Evolutionary conservation across 2,888 invertebrate species (phyloP).

Genomic region (Eupithecia vulgata): DNA sequence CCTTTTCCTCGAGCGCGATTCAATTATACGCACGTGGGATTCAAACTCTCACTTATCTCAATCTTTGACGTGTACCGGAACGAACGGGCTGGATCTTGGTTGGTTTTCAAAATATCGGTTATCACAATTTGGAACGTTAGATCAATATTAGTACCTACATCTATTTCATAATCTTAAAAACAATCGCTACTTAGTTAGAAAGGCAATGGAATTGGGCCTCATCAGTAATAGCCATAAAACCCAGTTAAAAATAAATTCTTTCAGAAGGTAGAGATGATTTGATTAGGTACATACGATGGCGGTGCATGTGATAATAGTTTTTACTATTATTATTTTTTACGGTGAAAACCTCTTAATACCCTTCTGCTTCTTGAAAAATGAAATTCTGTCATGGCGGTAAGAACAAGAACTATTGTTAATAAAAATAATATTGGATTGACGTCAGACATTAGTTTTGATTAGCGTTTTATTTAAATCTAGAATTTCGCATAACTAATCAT

Average conservation of each 20-base stretch:
- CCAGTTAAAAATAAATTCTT: too few relatives aligned
- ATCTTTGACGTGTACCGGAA: neutral
- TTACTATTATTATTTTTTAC: too few relatives aligned
- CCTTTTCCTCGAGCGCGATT: constrained; percentile 19
- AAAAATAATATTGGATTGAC: too few relatives aligned
- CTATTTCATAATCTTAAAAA: neutral
- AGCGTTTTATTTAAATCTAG: neutral
- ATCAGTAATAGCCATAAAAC: neutral
- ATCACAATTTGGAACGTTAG: neutral
- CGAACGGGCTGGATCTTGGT: neutral
- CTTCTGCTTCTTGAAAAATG: too few relatives aligned
- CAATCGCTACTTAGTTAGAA: neutral
- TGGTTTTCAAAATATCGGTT: neutral
- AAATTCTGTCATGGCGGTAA: too few relatives aligned
- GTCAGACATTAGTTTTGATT: neutral
- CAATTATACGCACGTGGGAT: constrained; percentile 22
- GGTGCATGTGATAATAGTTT: too few relatives aligned
- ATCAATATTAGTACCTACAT: neutral
- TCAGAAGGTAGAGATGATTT: neutral
- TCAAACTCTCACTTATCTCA: neutral
- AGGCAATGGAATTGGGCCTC: neutral
- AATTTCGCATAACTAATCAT: neutral
- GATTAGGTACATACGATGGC: too few relatives aligned
- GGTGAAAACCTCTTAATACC: too few relatives aligned
- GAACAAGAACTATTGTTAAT: too few relatives aligned